Base-by-base conservation (phyloP, 30 jellyfish, hydroid and myxozoan species). In the Sanderia malayensis region DNA sequence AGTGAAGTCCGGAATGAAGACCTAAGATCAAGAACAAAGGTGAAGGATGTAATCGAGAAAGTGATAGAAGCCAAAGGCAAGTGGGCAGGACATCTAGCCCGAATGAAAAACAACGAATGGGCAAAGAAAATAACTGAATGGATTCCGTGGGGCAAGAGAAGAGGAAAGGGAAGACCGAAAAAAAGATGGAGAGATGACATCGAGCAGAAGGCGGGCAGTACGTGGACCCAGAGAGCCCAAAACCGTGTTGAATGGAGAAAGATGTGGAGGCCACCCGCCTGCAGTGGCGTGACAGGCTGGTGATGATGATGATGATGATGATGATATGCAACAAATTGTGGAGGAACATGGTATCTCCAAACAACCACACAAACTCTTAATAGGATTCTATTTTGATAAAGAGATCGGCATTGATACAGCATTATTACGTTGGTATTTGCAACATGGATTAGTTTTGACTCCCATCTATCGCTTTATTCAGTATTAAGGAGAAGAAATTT, bases 21-120 rank as follows among this genome's bases (percentile, higher is more conserved):
- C 41, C 13, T 73, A 31, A 73, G 82, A 70, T 17, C 61, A 47
- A 49, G 31, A 23, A 71, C 84, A 52, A 52, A 71, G 32, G 73
- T 71, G 84, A 53, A 33, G 44, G 84, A 46, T 45, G 79, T 67
- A 31, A 37, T 67, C 68, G 61, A 71, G 61, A 74, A 25, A 74
- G 76, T 27, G 17, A 1, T 9, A n/a, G 8, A 28, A 26, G 63
- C 63, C 33, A 61, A 72, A 74, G 76, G 67, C 67, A 52, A 59
- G 86, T 57, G 86, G 68, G 76, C 86, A 61, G 76, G 76, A 59
- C 86, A 74, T 30, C 47, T 58, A 11, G 86, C 86, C 76, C 33
- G 69, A 74, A 58, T 74, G 86, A 41, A 58, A 26, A 74, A 31
- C 67, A 60, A 58, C 52, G 44, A 34, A 74, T 57, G 86, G 86